Conservation (phyloP, 92 coral and sea anemone species). For the Virgularia gustaviana region DNA sequence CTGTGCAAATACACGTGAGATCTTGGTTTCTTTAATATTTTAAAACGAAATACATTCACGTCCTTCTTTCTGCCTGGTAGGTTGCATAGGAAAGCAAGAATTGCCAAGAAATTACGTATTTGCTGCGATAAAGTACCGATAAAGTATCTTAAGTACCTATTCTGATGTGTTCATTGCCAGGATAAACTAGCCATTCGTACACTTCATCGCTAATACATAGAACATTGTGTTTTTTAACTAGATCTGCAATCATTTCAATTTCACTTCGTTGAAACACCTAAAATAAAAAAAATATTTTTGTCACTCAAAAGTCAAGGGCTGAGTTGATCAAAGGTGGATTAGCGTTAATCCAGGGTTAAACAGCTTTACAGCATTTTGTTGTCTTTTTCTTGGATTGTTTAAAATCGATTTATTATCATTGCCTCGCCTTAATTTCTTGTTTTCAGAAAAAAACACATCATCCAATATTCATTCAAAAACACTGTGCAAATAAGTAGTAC, state of each 20-base stretch:
- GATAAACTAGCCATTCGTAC: constrained; percentile 90
- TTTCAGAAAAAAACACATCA: neutral
- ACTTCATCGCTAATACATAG: constrained; percentile 97
- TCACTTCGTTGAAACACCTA: constrained; percentile 77
- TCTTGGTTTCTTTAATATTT: neutral
- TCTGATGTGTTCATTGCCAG: constrained; percentile 71
- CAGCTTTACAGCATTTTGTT: neutral
- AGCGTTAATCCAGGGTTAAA: neutral
- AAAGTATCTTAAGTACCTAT: constrained; percentile 76
- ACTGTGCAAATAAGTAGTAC: neutral
- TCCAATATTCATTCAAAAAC: neutral
- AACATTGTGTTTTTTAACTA: constrained; percentile 74
- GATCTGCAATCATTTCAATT: constrained; percentile 77
- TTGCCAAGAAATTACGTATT: neutral
- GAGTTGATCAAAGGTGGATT: too few relatives aligned
- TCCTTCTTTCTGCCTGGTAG: neutral
- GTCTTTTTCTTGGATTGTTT: too few relatives aligned
- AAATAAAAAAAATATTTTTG: neutral
- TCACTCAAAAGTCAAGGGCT: too few relatives aligned
- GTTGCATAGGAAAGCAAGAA: neutral
- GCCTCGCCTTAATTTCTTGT: too few relatives aligned
- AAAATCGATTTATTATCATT: too few relatives aligned
- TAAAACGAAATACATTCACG: neutral
- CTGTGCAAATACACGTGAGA: neutral
- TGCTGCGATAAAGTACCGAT: neutral